phyloP scores from a whole-genome alignment of 2,113 vertebrate genomes.

The Genyomyrus donnyi region DNA sequence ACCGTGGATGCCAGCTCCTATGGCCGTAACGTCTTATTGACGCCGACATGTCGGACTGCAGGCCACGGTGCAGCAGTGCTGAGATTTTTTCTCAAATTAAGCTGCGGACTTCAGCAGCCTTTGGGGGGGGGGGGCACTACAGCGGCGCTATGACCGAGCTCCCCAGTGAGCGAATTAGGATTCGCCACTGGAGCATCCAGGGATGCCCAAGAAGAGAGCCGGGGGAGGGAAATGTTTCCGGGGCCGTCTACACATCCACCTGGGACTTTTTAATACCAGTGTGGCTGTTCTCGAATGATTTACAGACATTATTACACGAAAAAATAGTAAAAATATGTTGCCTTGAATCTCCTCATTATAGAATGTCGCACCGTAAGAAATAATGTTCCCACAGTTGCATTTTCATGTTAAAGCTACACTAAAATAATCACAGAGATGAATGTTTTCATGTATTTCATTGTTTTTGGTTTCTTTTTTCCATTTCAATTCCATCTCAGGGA shows the following conservation, averaged over 20 bases:
- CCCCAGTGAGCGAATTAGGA: neutral
- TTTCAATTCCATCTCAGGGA: neutral
- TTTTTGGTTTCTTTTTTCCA: neutral
- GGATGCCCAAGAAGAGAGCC: neutral
- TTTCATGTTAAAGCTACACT: neutral
- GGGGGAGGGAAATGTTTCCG: neutral
- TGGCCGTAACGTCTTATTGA: neutral
- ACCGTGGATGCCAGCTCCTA: neutral
- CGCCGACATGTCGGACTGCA: neutral
- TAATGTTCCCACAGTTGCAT: neutral
- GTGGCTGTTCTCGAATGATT: slow-evolving; percentile 11
- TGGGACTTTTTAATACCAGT: neutral
- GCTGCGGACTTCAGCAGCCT: neutral
- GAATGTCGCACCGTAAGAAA: neutral
- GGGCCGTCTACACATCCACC: neutral
- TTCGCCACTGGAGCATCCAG: neutral
- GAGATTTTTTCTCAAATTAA: neutral
- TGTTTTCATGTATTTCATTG: neutral
- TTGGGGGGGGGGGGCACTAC: neutral
- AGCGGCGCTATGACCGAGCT: too few species aligned
- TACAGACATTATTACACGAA: slow-evolving; percentile 14
- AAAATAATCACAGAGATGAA: slow-evolving; percentile 6
- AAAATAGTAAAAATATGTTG: neutral
- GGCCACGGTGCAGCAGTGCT: neutral
- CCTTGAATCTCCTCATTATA: neutral